Base-by-base conservation (phyloP, 1,140 invertebrate species). In the Dendrolimus kikuchii region DNA sequence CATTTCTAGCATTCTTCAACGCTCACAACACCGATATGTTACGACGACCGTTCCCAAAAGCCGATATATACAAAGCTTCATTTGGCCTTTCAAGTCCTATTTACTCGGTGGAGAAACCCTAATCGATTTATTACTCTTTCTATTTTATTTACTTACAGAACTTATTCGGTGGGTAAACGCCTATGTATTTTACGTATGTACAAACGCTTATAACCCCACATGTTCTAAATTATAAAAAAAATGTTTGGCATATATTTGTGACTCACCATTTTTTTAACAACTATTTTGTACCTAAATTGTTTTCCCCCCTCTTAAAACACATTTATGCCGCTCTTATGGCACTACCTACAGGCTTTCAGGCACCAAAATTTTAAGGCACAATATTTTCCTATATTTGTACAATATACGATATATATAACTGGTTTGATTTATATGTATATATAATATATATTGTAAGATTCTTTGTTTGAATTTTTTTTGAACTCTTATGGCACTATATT, bases 241-340 rank as follows among this genome's bases (percentile, higher is more conserved):
- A 57, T 38, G 75, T 82, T 82, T 80, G 77, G 77, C 77, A 86
- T 83, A 74, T 77, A 69, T 76, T 84, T 86, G 80, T 86, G 80
- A 83, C 78, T 80, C 68, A 62, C 62, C 68, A 74, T 77, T 77
- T 58, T 68, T 23, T 23, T 23, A 23, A 23, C 23, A 23, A 51
- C 74, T 78, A 80, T 65, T 71, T 69, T 74, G 61, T 73, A 74
- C 71, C 62, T 71, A 61, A 38, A 40, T 23, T 23, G 23, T 23
- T 65, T 54, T 53, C 60, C 46, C 57, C 61, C 56, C 44, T 55
- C 58, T 55, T 23, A 23, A n/a, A n/a, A 23, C 23, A 23, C 23
- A 49, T 48, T 5, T 58, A 65, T 68, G 68, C 68, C 74, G 55
- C 23, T 58, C 46, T 45, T 80, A 81, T 81, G 77, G 77, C 77